Conservation (phyloP, 2,888 invertebrate species). For the Lasioglossum villosulum region DNA sequence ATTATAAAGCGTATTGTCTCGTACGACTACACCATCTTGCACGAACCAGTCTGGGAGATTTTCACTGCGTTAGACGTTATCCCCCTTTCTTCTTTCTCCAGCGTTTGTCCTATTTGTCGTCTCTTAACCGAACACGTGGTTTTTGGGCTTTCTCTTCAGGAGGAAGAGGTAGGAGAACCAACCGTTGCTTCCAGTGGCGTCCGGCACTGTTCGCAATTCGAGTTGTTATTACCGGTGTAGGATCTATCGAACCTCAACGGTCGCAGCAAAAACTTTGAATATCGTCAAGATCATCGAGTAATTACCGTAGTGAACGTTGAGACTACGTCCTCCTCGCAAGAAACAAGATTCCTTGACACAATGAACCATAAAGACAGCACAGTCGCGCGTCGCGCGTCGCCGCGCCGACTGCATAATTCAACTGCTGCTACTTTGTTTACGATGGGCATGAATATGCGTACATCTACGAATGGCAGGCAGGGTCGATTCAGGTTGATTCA, state of each 20-base stretch:
- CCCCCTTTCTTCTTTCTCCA: not conserved
- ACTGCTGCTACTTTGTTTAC: conserved; percentile 19
- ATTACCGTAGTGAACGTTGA: not conserved
- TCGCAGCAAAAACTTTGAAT: not conserved
- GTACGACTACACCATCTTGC: not conserved
- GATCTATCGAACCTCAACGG: not conserved
- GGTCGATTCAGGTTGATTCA: too few relatives aligned
- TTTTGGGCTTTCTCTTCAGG: not conserved
- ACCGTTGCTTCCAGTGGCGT: too few relatives aligned
- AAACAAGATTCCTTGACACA: conserved; percentile 11
- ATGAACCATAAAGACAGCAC: not conserved
- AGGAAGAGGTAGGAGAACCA: not conserved
- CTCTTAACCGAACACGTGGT: not conserved
- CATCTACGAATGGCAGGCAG: conserved; percentile 10
- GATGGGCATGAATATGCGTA: conserved; percentile 9
- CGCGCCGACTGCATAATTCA: not conserved
- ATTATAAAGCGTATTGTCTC: not conserved
- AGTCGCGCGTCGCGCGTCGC: not conserved
- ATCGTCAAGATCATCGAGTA: not conserved
- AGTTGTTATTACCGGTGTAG: not conserved
- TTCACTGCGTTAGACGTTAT: not conserved
- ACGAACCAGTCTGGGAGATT: not conserved
- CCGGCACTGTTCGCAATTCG: too few relatives aligned
- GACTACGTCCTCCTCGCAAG: not conserved
- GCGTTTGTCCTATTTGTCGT: not conserved